These are phyloP conservation scores for Tachuris rubrigastra DNA, from an alignment of 2,113 vertebrate species.

Conservation along the genomic window DNA sequence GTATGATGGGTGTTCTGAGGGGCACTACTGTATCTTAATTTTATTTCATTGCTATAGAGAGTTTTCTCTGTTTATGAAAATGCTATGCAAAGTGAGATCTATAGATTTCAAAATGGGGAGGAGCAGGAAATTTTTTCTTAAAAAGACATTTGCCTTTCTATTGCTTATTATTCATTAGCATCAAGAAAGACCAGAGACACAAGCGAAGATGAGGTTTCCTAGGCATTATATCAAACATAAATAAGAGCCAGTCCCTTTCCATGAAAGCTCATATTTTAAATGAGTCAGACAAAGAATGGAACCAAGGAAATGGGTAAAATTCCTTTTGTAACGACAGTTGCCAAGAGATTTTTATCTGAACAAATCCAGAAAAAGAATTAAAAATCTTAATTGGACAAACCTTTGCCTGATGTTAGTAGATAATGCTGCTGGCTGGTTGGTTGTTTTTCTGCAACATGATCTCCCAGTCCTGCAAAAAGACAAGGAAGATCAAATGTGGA, in stretches of 20 bases:
- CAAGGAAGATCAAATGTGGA: background rate
- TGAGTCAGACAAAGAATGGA: background rate
- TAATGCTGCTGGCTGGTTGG: background rate
- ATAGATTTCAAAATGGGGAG: conserved; percentile 31
- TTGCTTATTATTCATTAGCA: conserved; percentile 8
- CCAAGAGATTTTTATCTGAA: background rate
- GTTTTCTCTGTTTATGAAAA: conserved; percentile 72
- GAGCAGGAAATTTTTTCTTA: conserved; percentile 44
- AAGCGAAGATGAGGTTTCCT: background rate
- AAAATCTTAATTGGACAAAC: background rate
- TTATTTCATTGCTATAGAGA: conserved; percentile 66
- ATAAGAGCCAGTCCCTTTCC: background rate
- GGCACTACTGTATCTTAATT: conserved; percentile 71
- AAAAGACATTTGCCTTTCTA: conserved; percentile 3
- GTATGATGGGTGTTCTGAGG: conserved; percentile 73
- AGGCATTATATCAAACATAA: background rate
- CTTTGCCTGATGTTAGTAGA: background rate
- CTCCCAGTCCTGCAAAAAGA: background rate
- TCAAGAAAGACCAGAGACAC: background rate
- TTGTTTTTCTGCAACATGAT: background rate
- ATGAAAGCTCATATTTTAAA: background rate
- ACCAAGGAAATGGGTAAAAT: background rate
- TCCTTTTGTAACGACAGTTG: background rate
- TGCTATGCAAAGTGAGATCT: conserved; percentile 71
- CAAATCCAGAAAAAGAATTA: background rate